These are phyloP conservation scores for Bos indicus DNA, from an alignment of 2,113 vertebrate genomes.

Conservation along the genomic window DNA sequence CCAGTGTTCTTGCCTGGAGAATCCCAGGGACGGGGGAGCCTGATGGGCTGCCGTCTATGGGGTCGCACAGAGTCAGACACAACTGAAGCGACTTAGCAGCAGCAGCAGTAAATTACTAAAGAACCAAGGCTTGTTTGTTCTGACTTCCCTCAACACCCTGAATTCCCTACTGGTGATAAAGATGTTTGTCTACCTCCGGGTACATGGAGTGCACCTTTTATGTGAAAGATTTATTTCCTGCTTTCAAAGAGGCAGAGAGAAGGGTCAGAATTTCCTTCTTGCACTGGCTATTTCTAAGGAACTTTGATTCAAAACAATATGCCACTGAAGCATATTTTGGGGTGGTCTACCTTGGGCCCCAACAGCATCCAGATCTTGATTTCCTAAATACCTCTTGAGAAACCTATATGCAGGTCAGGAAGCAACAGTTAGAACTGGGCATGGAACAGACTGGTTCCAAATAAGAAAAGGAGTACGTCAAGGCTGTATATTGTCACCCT, in stretches of 20 bases:
- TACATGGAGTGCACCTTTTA: neutral
- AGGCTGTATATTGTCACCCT: too few species aligned
- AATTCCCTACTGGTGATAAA: neutral
- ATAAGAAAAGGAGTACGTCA: too few species aligned
- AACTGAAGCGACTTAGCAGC: too few species aligned
- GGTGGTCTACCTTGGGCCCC: neutral
- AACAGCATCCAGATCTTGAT: neutral
- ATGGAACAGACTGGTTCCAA: too few species aligned
- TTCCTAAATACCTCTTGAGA: neutral
- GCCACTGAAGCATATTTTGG: neutral
- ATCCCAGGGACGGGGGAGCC: too few species aligned
- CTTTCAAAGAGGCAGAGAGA: neutral
- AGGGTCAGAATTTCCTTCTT: neutral
- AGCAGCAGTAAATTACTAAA: neutral
- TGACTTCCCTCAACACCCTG: neutral
- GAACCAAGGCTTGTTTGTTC: neutral
- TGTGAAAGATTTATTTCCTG: neutral
- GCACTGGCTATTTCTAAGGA: neutral
- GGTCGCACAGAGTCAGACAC: too few species aligned
- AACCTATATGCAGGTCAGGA: too few species aligned
- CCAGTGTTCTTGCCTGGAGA: too few species aligned
- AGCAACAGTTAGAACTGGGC: too few species aligned
- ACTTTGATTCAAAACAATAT: neutral
- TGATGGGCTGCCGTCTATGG: too few species aligned
- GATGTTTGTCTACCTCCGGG: fast-evolving